Evolutionary conservation across 1,140 invertebrate genomes (phyloP).

Genomic region (Drosophila saltans): DNA sequence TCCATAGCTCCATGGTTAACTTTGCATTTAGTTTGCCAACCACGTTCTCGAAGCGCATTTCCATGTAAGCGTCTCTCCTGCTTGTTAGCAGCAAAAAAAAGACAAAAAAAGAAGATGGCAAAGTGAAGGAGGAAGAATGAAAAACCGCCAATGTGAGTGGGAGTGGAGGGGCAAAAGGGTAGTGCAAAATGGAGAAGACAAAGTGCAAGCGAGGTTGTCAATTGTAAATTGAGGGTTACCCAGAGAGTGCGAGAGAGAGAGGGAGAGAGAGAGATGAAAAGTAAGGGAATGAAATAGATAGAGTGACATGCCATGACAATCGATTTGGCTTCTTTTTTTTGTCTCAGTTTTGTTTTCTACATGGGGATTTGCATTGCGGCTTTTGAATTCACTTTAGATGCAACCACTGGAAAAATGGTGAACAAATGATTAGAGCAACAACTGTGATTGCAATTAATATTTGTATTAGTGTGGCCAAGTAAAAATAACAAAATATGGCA

Average conservation of each 20-base stretch:
- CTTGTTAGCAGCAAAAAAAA: conserved; percentile 65
- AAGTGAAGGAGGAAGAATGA: conserved; percentile 44
- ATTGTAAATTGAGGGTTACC: conserved; percentile 49
- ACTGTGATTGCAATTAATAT: not conserved
- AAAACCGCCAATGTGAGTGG: conserved; percentile 4
- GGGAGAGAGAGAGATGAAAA: not conserved
- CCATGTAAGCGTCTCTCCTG: conserved; percentile 68
- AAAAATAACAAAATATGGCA: not conserved
- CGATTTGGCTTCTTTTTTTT: conserved; percentile 43
- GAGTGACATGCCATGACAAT: conserved; percentile 56
- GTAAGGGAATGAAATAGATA: conserved; percentile 31
- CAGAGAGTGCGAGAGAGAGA: not conserved
- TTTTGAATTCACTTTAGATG: conserved; percentile 13
- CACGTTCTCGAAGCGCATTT: conserved; percentile 75
- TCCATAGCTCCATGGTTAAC: conserved; percentile 51
- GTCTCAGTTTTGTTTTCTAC: conserved; percentile 13
- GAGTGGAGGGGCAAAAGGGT: not conserved
- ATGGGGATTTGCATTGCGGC: conserved; percentile 16
- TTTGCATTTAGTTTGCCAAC: conserved; percentile 79
- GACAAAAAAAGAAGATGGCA: conserved; percentile 40
- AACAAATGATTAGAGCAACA: conserved; percentile 3
- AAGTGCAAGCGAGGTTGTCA: conserved; percentile 61
- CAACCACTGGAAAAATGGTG: conserved; percentile 21
- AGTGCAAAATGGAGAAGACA: conserved; percentile 36
- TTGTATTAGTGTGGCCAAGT: not conserved